These are phyloP conservation scores for Tenthredo scrophulariae DNA, from an alignment of 2,888 invertebrate genomes.

Conservation along the genomic window DNA sequence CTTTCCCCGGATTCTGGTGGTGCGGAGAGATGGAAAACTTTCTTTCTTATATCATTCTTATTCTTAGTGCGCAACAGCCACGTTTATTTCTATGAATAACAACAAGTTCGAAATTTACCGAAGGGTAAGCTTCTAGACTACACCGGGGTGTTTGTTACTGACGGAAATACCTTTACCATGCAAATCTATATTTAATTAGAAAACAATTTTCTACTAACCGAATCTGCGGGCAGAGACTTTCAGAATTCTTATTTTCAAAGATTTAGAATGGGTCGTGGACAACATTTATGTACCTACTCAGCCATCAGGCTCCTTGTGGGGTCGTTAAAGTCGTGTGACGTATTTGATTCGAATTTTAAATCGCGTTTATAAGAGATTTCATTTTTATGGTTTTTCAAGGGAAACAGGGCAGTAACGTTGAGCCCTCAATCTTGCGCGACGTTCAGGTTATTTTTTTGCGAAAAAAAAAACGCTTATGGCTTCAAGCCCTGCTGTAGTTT, in stretches of 20 bases:
- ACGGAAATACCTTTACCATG: slow-evolving; percentile 25
- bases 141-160: slow-evolving; percentile 26
- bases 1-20: not conserved
- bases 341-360: slow-evolving; percentile 19
- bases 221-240: not conserved
- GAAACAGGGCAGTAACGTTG: not conserved
- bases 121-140: not conserved
- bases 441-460: not conserved
- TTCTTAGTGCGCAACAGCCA: slow-evolving; percentile 13
- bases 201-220: slow-evolving; percentile 36
- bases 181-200: slow-evolving; percentile 26
- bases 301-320: not conserved
- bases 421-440: not conserved
- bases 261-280: not conserved
- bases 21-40: slow-evolving; percentile 10
- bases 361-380: slow-evolving; percentile 13
- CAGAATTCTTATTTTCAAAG: not conserved
- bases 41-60: slow-evolving; percentile 27
- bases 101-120: slow-evolving; percentile 26
- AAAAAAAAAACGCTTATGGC: not conserved
- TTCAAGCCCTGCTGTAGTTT: not conserved
- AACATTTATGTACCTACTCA: not conserved
- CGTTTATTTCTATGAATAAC: slow-evolving; percentile 40
- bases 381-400: not conserved
- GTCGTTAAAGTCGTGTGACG: slow-evolving; percentile 6